phyloP scores from a whole-genome alignment of 2,113 vertebrate genomes.

The Muntiacus reevesi region DNA sequence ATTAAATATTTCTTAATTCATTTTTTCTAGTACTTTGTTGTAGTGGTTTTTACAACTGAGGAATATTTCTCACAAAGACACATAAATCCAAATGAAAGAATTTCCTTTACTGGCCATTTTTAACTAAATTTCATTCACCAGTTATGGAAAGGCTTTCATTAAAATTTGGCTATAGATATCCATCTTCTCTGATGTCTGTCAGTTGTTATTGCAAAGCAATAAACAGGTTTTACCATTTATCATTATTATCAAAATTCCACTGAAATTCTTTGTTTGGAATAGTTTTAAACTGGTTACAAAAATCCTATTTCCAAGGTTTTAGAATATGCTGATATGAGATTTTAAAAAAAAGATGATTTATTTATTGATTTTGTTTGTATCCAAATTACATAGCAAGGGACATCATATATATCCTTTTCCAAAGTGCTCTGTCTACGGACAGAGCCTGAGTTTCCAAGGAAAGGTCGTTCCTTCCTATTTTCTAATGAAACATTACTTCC shows the following conservation, averaged over 20 bases:
- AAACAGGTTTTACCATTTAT: not conserved
- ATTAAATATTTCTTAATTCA: conserved; percentile 6
- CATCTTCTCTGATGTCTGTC: not conserved
- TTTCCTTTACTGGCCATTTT: conserved; percentile 5
- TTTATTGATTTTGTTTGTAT: not conserved
- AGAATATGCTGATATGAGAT: not conserved
- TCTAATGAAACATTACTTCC: not conserved
- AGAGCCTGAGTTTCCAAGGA: not conserved
- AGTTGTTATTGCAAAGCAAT: not conserved
- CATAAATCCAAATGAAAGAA: not conserved
- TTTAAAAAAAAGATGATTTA: not conserved
- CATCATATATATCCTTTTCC: not conserved
- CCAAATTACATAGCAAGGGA: not conserved
- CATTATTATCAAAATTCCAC: not conserved
- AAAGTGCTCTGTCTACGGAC: not conserved
- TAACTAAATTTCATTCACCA: not conserved
- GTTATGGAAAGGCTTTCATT: not conserved
- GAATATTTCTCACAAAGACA: not conserved
- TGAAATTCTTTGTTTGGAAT: not conserved
- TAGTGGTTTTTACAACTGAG: not conserved
- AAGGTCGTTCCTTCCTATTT: not conserved
- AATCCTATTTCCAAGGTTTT: not conserved
- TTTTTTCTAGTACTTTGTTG: not conserved
- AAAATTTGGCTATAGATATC: not conserved
- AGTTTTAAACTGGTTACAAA: not conserved